Base-by-base conservation (phyloP, 1,140 invertebrate species). In the Dermatophagoides farinae region DNA sequence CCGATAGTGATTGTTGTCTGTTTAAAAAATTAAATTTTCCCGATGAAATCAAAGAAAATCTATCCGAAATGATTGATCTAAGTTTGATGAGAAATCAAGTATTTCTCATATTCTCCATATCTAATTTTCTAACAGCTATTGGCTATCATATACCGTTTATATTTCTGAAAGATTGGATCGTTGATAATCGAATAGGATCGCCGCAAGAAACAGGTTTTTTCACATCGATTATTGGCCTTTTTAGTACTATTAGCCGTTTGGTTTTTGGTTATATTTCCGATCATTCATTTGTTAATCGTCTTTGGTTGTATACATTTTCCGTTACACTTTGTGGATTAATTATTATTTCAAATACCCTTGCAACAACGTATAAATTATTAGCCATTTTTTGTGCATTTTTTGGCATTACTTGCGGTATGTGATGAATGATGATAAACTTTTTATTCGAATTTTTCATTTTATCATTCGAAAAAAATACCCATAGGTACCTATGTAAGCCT, bases 71-170 rank as follows among this genome's bases (percentile, higher is more conserved):
- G 83, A 76, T 93, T 62, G 84, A 92, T 68, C 75, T 92, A 51
- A 79, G 79, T 11, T 73, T 97, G 23, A 75, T 97, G 0, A 80
- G 80, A 61, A 84, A 96, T 72, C 78, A 81, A 5, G 76, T 93
- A 62, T 97, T 96, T 70, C 76, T 97, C 58, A 72, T 96, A 54
- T 97, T 96, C 72, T 82, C 82, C 22, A 60, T 89, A 38, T 95
- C 89, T 25, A 97, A 97, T 72, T 92, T 97, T 70, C 81, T 88
- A 67, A 97, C 90, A 9, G 91, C 86, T 69, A 85, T 97, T 65
- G 92, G 92, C 39, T 97, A 93, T 76, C 91, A 95, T 71, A 82
- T 93, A 67, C 92, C 92, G 58, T 87, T 92, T 74, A 77, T 95
- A 64, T 88, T 85, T 71, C 77, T 86, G 44, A 79, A 79, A 75